These are phyloP conservation scores for Tragelaphus oryx DNA, from an alignment of 2,797 vertebrate species.

Conservation along the genomic window DNA sequence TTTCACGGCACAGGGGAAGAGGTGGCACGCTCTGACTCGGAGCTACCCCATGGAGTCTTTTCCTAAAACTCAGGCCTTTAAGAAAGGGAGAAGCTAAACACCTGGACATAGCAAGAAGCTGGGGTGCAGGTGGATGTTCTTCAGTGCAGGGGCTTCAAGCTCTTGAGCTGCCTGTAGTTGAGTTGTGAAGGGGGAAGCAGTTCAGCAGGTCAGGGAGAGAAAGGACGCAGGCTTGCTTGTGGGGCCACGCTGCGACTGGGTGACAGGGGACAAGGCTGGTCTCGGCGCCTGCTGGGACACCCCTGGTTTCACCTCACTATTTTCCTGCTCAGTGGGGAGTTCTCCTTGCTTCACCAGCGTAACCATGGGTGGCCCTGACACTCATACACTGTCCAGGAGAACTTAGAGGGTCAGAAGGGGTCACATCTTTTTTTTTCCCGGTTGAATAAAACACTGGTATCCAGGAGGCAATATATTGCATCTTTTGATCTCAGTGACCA, in stretches of 20 bases:
- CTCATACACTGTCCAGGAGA: neutral
- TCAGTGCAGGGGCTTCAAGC: neutral
- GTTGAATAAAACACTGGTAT: neutral
- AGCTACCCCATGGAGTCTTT: neutral
- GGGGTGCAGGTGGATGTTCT: neutral
- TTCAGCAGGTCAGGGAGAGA: neutral
- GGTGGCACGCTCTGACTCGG: neutral
- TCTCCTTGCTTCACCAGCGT: neutral
- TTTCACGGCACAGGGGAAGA: neutral
- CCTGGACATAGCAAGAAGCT: neutral
- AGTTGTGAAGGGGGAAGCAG: neutral
- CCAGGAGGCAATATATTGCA: neutral
- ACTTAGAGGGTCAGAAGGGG: neutral
- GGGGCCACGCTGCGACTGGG: too few species aligned
- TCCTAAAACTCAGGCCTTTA: neutral
- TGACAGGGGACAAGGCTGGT: neutral
- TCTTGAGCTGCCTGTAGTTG: neutral
- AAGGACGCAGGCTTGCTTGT: neutral
- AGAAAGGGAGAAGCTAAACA: neutral
- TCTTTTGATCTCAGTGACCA: neutral
- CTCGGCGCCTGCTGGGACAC: neutral
- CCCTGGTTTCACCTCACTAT: neutral
- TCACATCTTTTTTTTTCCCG: neutral
- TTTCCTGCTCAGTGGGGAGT: neutral
- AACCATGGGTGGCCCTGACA: neutral